These are phyloP conservation scores for Craterocephalus amniculus DNA, from an alignment of 2,797 vertebrate genomes.

Conservation along the genomic window DNA sequence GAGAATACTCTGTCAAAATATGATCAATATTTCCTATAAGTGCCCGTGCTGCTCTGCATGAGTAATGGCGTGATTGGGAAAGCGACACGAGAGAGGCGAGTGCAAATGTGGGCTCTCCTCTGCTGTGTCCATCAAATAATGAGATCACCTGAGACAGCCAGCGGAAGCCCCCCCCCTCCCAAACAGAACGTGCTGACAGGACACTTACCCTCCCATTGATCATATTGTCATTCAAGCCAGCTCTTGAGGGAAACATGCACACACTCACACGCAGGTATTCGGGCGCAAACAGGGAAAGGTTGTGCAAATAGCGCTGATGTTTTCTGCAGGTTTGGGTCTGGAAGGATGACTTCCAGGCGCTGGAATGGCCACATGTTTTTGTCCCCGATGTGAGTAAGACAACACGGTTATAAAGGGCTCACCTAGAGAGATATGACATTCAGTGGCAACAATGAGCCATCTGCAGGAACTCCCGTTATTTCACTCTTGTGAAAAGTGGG, in stretches of 20 bases:
- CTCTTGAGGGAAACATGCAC: constrained; percentile 31
- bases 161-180: constrained; percentile 29
- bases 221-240: constrained; percentile 67
- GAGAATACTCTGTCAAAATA: constrained; percentile 77
- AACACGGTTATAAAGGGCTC: constrained; percentile 56
- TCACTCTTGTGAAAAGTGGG: constrained; percentile 67
- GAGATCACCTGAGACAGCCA: constrained; percentile 77
- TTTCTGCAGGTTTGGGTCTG: not conserved
- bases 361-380: constrained; percentile 50
- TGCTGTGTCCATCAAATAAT: constrained; percentile 79
- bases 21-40: constrained; percentile 80
- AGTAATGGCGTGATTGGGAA: constrained; percentile 72
- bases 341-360: constrained; percentile 31
- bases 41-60: constrained; percentile 67
- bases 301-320: constrained; percentile 12
- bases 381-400: constrained; percentile 61
- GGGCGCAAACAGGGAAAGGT: constrained; percentile 4
- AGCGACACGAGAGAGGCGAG: constrained; percentile 53
- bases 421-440: constrained; percentile 69
- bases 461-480: constrained; percentile 70
- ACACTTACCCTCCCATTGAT: constrained; percentile 77
- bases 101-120: constrained; percentile 59
- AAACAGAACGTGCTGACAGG: constrained; percentile 75
- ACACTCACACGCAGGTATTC: constrained; percentile 6
- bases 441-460: constrained; percentile 67